phyloP scores from a whole-genome alignment of 2,113 vertebrate species.

The Dendropsophus ebraccatus region DNA sequence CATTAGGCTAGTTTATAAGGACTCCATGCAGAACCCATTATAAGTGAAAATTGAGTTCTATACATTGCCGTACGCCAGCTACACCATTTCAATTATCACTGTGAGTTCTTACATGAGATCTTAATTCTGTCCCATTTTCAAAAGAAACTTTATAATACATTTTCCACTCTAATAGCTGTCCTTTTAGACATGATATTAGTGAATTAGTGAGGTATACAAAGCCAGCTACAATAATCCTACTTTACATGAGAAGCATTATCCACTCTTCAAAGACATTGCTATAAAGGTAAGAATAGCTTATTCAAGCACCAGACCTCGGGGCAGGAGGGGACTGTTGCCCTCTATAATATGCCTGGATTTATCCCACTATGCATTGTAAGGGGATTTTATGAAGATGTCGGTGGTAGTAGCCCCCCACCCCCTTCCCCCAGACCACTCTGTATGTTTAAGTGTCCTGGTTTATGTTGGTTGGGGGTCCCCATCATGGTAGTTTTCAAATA shows the following conservation, averaged over 20 bases:
- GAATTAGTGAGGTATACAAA: constrained; percentile 1
- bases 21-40: neutral
- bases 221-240: neutral
- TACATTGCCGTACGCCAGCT: neutral
- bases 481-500: too few relatives aligned
- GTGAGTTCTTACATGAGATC: neutral
- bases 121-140: neutral
- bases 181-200: neutral
- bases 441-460: too few relatives aligned
- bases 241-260: neutral
- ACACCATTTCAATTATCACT: neutral
- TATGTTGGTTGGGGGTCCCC: too few relatives aligned
- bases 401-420: too few relatives aligned
- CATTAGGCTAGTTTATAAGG: neutral
- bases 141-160: neutral
- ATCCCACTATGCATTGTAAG: too few relatives aligned
- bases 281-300: neutral
- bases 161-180: neutral
- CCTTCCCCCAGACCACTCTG: too few relatives aligned
- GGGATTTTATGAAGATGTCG: too few relatives aligned
- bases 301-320: neutral
- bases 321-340: too few relatives aligned
- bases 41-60: neutral
- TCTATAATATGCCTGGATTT: too few relatives aligned
- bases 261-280: neutral